Base-by-base conservation (phyloP, 1,140 invertebrate species). In the Bemisia tabaci region DNA sequence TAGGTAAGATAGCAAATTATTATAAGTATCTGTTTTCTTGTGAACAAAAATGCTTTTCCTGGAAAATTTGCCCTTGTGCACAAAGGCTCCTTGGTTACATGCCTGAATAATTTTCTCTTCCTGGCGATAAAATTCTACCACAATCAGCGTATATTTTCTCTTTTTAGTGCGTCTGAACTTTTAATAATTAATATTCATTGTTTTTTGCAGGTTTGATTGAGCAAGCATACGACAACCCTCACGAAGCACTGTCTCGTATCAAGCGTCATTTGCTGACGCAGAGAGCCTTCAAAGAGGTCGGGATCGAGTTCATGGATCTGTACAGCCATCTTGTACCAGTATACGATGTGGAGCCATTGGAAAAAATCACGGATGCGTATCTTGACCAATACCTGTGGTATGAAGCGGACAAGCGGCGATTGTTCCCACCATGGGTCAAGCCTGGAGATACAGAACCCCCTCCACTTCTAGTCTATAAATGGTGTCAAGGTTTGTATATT, bases 351-450 rank as follows among this genome's bases (percentile, higher is more conserved):
- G 97, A 99, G 74, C 97, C 97, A 0, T 79, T 99, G 11, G 97
- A 99, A 77, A 99, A 99, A 79, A 98, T 99, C 25, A 98, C 96
- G 0, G 97, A 99, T 77, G 97, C 97, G n/a, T 99, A 99, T 78
- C 79, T 99, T 26, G 97, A 99, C 82, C 97, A 99, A 77, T 99
- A 99, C 79, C 78, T 99, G 9, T 99, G 97, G 97, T 99, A 99
- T 77, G 97, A 99, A 79, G 95, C 97, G 0, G 97, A 99, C 77
- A 99, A 99, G 75, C 82, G 97, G 25, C 79, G 94, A 26, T 79
- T 99, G 2, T 97, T 99, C 73, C 97, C 97, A 60, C 92, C 95
- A 0, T 99, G 97, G 97, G 94, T 99, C 1, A 99, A 99, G 78
- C 97, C 97, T 0, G 92, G 93, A 1, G 97, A 99, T 75, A 93